Base-by-base conservation (phyloP, 2,797 vertebrate genomes). In the Lutjanus argentimaculatus region DNA sequence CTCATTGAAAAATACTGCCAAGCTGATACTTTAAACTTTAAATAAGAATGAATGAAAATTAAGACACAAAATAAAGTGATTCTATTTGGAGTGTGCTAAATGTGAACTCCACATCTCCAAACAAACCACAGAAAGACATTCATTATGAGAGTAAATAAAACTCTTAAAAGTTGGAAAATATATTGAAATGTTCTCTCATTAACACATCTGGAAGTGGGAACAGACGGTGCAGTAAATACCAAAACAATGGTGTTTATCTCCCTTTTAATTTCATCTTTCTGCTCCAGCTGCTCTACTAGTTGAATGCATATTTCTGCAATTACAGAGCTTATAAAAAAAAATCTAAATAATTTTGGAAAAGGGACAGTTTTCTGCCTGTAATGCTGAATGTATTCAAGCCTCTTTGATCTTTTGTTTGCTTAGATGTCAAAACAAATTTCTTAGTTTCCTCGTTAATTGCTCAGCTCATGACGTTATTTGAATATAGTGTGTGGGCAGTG, bases 331-430 rank as follows among this genome's bases (percentile, higher is more conserved):
- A 87, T 70, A 87, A 87, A 74, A 59, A 80, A 82, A 84, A 75
- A 48, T 21, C 22, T 67, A 78, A 88, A 85, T 75, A 65, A 69
- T n/a, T 46, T 76, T 72, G 64, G 61, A 72, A 46, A 48, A 42
- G n/a, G 69, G 58, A 69, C 76, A 19, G 49, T 86, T 77, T 72
- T 46, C 62, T 57, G 87, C 43, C 66, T 56, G 56, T 68, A 30
- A 80, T 82, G 67, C n/a, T 77, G 43, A 82, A 82, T 77, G 69
- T 58, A 61, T 76, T 57, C 62, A 53, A 49, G 63, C 63, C 36
- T 85, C 71, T 85, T 78, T 91, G 80, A 89, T 91, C 82, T 79
- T 89, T 89, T 91, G 79, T 91, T 83, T 83, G 77, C 61, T 77
- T 61, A 57, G n/a, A 59, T 79, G 87, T 92, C 90, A 85, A 89